Evolutionary conservation across 2,797 vertebrate genomes (phyloP).

Genomic region (Sitta carolinensis): DNA sequence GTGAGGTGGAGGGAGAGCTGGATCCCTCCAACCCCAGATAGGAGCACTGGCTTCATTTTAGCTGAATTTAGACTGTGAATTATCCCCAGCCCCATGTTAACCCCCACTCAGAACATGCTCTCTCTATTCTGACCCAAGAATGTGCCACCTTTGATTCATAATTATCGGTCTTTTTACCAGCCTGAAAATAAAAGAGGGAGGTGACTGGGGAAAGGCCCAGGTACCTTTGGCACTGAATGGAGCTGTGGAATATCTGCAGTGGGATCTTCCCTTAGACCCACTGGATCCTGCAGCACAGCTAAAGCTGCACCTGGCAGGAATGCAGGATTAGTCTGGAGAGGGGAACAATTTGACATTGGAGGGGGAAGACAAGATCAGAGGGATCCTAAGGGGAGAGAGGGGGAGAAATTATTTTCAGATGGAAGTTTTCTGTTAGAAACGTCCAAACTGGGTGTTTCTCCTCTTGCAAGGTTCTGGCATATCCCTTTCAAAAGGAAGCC

Average conservation of each 20-base stretch:
- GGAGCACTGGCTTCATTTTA: neutral
- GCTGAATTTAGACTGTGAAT: neutral
- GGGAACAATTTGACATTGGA: neutral
- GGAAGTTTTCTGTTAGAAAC: neutral
- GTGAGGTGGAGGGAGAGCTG: neutral
- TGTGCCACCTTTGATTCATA: neutral
- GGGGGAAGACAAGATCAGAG: neutral
- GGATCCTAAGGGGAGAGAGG: neutral
- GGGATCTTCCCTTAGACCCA: neutral
- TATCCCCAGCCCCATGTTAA: neutral
- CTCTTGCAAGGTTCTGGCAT: neutral
- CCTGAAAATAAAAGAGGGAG: neutral
- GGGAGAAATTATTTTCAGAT: neutral
- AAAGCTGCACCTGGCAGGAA: neutral
- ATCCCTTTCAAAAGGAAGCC: constrained; percentile 11
- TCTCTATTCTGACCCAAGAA: neutral
- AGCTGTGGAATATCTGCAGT: accelerated
- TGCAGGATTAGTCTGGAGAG: neutral
- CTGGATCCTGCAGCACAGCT: neutral
- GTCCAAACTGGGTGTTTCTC: neutral
- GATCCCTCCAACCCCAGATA: neutral
- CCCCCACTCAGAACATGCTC: neutral
- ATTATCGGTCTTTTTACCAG: neutral
- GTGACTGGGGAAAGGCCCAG: neutral
- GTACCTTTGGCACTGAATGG: neutral